Evolutionary conservation across 2,797 vertebrate genomes (phyloP).

Genomic region (Otolemur crassicaudatus): DNA sequence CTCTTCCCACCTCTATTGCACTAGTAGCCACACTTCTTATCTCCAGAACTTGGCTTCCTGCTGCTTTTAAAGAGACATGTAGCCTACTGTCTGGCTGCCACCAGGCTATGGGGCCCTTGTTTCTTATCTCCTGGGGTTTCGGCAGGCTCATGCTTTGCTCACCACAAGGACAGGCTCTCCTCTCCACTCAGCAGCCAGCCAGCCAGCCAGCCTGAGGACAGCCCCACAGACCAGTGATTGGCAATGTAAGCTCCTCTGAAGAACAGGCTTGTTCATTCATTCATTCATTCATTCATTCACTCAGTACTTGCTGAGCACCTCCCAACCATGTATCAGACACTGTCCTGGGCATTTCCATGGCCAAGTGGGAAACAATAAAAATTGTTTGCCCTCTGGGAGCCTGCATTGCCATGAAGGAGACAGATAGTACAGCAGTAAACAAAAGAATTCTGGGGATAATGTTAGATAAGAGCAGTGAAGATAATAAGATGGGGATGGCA

Average conservation of each 20-base stretch:
- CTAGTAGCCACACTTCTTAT: constrained; percentile 53
- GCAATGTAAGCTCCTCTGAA: not conserved
- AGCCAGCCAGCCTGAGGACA: not conserved
- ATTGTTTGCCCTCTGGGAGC: not conserved
- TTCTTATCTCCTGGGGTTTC: not conserved
- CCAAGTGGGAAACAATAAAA: not conserved
- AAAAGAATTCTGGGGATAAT: not conserved
- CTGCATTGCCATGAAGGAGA: not conserved
- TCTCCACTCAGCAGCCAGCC: not conserved
- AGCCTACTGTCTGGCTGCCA: not conserved
- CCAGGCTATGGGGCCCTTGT: not conserved
- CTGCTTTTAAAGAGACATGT: constrained; percentile 61
- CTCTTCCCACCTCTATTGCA: constrained; percentile 16
- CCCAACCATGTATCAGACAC: not conserved
- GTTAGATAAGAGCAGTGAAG: not conserved
- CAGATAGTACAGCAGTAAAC: not conserved
- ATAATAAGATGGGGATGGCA: not conserved
- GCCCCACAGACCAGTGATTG: not conserved
- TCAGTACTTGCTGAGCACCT: not conserved
- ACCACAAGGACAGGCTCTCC: not conserved
- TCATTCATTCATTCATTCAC: not conserved
- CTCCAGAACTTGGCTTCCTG: constrained; percentile 65
- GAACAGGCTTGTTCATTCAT: too few relatives aligned
- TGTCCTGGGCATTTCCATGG: not conserved
- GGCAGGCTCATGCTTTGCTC: not conserved